Evolutionary conservation across 2,113 vertebrate species (phyloP).

Genomic region (Ceyx cyanopectus): DNA sequence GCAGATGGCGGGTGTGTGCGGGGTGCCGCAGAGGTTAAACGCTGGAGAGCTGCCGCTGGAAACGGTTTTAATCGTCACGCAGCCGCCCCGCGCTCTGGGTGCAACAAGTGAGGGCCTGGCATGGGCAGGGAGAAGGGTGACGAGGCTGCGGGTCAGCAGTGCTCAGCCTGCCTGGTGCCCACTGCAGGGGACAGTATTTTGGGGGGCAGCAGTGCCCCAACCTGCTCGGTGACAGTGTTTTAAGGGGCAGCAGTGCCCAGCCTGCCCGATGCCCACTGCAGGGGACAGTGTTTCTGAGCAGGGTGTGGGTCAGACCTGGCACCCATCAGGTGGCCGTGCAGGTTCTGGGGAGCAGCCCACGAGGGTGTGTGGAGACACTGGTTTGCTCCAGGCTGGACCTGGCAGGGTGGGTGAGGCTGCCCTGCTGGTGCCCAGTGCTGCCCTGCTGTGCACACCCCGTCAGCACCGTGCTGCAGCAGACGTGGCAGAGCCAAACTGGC

Average conservation of each 20-base stretch:
- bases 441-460: not conserved
- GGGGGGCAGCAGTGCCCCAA: too few relatives aligned
- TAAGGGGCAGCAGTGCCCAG: not conserved
- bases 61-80: accelerated
- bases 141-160: not conserved
- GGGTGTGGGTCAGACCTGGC: too few relatives aligned
- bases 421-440: not conserved
- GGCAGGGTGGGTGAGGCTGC: accelerated
- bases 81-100: accelerated
- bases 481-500: not conserved
- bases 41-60: not conserved
- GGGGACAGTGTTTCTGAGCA: not conserved
- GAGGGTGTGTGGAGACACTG: accelerated
- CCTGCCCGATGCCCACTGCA: accelerated
- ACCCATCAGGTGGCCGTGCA: not conserved
- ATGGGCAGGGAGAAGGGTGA: accelerated
- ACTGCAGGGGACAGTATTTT: too few relatives aligned
- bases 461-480: not conserved
- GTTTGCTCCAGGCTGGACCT: accelerated
- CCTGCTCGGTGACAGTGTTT: too few relatives aligned
- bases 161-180: accelerated
- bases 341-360: accelerated
- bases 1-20: accelerated
- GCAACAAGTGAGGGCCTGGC: not conserved
- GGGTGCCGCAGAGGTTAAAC: accelerated